phyloP scores from a whole-genome alignment of 2,113 vertebrate genomes.

The Plectropomus leopardus region DNA sequence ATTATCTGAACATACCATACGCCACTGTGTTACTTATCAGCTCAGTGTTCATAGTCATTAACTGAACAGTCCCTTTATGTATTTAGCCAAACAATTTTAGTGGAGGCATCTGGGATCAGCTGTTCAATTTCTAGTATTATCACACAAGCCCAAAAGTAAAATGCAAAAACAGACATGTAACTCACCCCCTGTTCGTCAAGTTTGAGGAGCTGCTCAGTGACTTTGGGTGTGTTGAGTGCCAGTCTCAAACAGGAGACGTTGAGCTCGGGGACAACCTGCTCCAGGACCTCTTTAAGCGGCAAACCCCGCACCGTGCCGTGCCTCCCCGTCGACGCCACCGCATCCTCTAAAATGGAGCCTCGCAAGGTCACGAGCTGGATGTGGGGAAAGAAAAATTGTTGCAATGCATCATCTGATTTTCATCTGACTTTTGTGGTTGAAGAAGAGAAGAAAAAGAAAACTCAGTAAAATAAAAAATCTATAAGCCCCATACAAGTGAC shows the following conservation, averaged over 20 bases:
- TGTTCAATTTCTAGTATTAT: not conserved
- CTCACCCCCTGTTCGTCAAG: conserved; percentile 96
- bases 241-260: conserved; percentile 90
- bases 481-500: too few species aligned
- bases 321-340: conserved; percentile 88
- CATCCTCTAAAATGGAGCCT: conserved; percentile 91
- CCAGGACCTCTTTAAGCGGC: conserved; percentile 91
- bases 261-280: conserved; percentile 91
- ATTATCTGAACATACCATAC: not conserved
- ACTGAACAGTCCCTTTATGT: too few species aligned
- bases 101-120: not conserved
- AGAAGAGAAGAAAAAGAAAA: too few species aligned
- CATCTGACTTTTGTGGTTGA: too few species aligned
- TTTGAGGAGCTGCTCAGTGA: conserved; percentile 95
- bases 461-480: too few species aligned
- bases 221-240: conserved; percentile 89
- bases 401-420: not conserved
- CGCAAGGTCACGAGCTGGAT: conserved; percentile 91
- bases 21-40: not conserved
- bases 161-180: conserved; percentile 9
- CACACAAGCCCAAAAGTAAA: not conserved
- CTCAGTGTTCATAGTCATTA: not conserved
- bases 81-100: too few species aligned
- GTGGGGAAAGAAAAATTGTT: not conserved
- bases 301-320: conserved; percentile 90